Conservation (phyloP, 2,797 vertebrate species). For the Erithacus rubecula region DNA sequence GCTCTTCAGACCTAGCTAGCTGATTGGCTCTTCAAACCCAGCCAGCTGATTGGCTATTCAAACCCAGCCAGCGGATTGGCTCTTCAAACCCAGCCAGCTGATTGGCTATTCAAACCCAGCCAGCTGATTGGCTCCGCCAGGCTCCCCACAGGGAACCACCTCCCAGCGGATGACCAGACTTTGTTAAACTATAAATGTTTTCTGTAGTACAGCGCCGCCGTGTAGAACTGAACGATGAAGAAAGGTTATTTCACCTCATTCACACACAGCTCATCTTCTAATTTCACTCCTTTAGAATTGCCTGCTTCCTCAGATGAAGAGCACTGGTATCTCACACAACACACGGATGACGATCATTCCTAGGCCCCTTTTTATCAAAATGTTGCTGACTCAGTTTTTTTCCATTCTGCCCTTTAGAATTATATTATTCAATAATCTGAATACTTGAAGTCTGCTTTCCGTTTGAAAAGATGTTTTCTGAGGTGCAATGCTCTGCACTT, state of each 20-base stretch:
- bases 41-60: no score
- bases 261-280: neutral
- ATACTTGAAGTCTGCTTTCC: neutral
- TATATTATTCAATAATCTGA: neutral
- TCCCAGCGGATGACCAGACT: no score
- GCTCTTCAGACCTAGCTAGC: no score
- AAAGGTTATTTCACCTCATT: neutral
- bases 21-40: no score
- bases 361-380: neutral
- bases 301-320: neutral
- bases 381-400: neutral
- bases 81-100: no score
- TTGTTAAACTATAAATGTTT: neutral
- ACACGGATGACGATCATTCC: neutral
- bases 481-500: neutral
- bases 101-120: no score
- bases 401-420: neutral
- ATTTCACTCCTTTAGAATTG: neutral
- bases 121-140: no score
- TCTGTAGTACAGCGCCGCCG: neutral
- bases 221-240: neutral
- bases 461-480: neutral
- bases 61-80: no score
- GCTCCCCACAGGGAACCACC: no score
- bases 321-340: neutral